Percentiles rank a stretch among this genome's conserved stretches.
Evolutionary conservation across 2,113 vertebrate species (phyloP).

Genomic region (Ailuropoda melanoleuca): DNA sequence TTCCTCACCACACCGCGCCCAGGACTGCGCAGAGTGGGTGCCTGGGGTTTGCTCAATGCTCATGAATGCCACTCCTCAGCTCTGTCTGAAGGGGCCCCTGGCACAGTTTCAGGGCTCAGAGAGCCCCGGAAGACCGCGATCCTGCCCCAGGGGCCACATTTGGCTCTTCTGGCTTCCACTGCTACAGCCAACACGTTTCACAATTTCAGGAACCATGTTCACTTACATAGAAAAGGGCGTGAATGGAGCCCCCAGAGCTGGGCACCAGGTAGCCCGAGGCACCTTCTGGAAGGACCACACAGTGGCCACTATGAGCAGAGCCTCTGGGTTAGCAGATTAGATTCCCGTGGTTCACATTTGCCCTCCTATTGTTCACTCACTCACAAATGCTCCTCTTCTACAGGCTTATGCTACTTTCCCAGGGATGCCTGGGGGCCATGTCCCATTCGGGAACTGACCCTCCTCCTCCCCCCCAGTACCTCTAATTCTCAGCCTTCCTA

Average conservation of each 20-base stretch:
- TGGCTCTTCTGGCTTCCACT: not conserved
- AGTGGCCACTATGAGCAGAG: not conserved
- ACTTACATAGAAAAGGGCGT: not conserved
- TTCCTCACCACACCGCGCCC: not conserved
- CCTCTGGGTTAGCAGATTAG: not conserved
- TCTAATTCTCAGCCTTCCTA: not conserved
- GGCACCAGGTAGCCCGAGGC: not conserved
- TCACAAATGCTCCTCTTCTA: not conserved
- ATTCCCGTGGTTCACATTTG: not conserved
- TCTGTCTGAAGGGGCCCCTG: not conserved
- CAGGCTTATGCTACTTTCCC: not conserved
- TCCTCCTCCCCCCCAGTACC: not conserved
- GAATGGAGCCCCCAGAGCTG: not conserved
- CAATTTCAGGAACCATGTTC: not conserved
- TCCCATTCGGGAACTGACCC: not conserved
- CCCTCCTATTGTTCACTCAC: not conserved
- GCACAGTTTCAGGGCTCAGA: not conserved
- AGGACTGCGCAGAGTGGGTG: not conserved
- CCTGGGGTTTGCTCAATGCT: not conserved
- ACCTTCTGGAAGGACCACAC: not conserved
- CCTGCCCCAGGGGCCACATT: not conserved
- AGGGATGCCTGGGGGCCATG: not conserved
- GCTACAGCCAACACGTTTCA: not conserved
- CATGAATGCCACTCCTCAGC: not conserved
- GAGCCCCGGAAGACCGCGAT: not conserved